Conservation (phyloP, 2,888 invertebrate genomes). For the Nomada ruficornis region DNA sequence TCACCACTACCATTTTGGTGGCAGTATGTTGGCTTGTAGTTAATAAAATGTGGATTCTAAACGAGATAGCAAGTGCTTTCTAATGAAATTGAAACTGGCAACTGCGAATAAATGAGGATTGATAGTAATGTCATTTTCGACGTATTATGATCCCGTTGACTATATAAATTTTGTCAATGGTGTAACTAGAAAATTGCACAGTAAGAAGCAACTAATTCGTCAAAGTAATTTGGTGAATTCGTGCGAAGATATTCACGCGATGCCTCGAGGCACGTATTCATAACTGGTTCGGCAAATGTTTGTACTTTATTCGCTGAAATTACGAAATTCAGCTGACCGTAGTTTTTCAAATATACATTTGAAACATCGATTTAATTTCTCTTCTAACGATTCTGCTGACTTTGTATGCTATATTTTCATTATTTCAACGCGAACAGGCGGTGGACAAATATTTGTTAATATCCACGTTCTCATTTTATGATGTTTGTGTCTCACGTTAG, state of each 20-base stretch:
- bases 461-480: slow-evolving; percentile 12
- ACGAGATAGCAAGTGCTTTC: no score
- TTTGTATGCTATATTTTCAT: not conserved
- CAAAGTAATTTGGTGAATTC: no score
- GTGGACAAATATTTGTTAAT: slow-evolving; percentile 28
- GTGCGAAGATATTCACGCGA: slow-evolving; percentile 9
- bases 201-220: no score
- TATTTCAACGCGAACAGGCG: not conserved
- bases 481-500: not conserved
- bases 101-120: no score
- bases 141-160: no score
- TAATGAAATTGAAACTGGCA: no score
- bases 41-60: no score
- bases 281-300: slow-evolving; percentile 27
- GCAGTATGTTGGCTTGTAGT: no score
- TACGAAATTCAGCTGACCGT: not conserved
- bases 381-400: slow-evolving; percentile 14
- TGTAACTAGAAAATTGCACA: no score
- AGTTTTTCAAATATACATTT: slow-evolving; percentile 27
- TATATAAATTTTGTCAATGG: no score
- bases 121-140: no score
- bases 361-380: slow-evolving; percentile 5
- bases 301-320: not conserved
- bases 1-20: no score
- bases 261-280: not conserved